Evolutionary conservation across 23 tunicate genomes (phyloP).

Genomic region (Clavelina lepadiformis): DNA sequence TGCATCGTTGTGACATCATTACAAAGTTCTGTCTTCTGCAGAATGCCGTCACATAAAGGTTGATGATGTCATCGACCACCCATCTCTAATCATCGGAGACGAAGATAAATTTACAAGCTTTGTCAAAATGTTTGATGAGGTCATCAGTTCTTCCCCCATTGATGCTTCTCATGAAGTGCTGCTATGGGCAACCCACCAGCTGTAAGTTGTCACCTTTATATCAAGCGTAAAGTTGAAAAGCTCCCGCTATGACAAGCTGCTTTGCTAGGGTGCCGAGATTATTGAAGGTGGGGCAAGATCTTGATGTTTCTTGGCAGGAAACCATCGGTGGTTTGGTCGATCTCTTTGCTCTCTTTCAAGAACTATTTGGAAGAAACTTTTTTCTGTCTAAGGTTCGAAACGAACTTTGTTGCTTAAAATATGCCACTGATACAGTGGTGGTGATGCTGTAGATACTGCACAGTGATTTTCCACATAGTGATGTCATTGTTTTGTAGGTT

Average conservation of each 20-base stretch:
- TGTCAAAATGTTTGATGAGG: constrained; percentile 9
- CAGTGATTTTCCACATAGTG: no score
- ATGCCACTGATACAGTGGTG: no score
- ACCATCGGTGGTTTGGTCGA: not conserved
- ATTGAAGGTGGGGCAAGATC: not conserved
- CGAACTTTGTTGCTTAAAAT: no score
- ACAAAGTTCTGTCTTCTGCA: not conserved
- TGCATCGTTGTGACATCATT: not conserved
- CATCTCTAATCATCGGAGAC: constrained; percentile 20
- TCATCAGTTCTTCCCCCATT: not conserved
- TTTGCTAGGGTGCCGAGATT: constrained; percentile 1
- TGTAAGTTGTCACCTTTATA: no score
- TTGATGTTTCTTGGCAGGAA: not conserved
- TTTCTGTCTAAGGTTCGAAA: not conserved
- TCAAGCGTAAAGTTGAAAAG: no score
- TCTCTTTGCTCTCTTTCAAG: not conserved
- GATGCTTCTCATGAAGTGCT: constrained; percentile 5
- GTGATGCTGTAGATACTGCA: no score
- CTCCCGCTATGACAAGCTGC: no score
- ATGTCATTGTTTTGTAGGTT: no score
- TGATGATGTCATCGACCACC: constrained; percentile 15
- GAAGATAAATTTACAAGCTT: not conserved
- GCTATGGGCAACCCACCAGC: constrained; percentile 34
- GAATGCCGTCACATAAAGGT: no score
- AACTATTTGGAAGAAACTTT: not conserved